A percentile compares a stretch with the other conserved stretches of the same genome.
phyloP scores from a whole-genome alignment of 2,113 vertebrate genomes.

The Dicaeum eximium region DNA sequence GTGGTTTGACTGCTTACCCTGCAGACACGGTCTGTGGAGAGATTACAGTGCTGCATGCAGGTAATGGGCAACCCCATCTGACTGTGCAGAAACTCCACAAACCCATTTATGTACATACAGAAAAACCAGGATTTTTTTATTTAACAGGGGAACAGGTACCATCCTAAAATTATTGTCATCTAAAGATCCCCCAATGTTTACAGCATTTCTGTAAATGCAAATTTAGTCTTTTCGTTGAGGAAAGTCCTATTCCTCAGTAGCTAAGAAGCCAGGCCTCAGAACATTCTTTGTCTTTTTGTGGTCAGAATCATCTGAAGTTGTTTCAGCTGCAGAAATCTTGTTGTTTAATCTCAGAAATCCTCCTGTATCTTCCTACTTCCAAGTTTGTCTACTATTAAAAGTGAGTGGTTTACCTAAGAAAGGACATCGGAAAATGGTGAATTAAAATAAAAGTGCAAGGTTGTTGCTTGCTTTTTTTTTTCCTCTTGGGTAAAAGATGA shows the following conservation, averaged over 20 bases:
- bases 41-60: not conserved
- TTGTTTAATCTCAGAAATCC: not conserved
- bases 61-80: accelerated
- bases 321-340: not conserved
- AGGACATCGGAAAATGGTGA: not conserved
- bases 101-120: not conserved
- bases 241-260: not conserved
- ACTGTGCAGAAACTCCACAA: not conserved
- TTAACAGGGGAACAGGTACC: not conserved
- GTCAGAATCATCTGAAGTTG: not conserved
- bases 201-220: not conserved
- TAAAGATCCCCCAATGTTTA: not conserved
- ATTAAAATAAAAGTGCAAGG: not conserved
- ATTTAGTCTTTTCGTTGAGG: not conserved
- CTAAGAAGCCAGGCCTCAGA: not conserved
- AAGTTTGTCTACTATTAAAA: not conserved
- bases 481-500: not conserved
- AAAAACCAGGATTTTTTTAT: not conserved
- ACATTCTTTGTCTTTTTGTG: not conserved
- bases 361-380: not conserved
- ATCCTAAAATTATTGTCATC: not conserved
- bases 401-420: not conserved
- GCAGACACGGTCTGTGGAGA: not conserved
- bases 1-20: not conserved
- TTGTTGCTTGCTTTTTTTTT: not conserved